Evolutionary conservation across 2,888 invertebrate species (phyloP).

Genomic region (Drosophila sordidula): DNA sequence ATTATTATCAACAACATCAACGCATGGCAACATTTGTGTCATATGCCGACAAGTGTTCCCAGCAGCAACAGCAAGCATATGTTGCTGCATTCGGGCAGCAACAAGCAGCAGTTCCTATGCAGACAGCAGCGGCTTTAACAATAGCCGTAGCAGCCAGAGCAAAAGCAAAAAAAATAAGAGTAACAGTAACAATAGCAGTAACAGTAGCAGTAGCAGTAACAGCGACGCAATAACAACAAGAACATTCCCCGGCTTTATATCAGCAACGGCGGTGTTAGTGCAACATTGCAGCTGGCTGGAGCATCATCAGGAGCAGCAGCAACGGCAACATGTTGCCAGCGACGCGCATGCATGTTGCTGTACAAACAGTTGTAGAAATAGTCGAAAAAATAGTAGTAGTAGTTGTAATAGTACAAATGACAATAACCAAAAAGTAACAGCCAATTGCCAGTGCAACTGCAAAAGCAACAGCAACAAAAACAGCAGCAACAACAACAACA

Average conservation of each 20-base stretch:
- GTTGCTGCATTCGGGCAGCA: constrained; percentile 54
- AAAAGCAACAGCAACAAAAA: constrained; percentile 16
- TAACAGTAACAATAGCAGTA: constrained; percentile 14
- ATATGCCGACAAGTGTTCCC: constrained; percentile 52
- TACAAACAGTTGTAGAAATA: constrained; percentile 13
- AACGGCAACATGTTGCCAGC: constrained; percentile 23
- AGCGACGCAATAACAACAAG: constrained; percentile 32
- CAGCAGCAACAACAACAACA: constrained; percentile 20
- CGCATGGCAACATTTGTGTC: constrained; percentile 52
- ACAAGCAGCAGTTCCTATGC: constrained; percentile 39
- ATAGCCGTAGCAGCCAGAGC: constrained; percentile 16
- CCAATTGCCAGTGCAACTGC: constrained; percentile 36
- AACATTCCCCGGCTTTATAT: constrained; percentile 51
- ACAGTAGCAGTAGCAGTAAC: constrained; percentile 3
- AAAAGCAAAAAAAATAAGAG: constrained; percentile 11
- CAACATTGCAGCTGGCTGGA: constrained; percentile 36
- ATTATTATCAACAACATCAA: constrained; percentile 16
- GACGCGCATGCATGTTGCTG: constrained; percentile 34
- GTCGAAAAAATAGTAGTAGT: constrained; percentile 9
- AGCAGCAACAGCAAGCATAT: constrained; percentile 43
- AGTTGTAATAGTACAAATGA: constrained; percentile 64
- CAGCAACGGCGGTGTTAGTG: constrained; percentile 8
- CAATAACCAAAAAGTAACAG: constrained; percentile 64
- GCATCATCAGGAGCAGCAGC: constrained; percentile 11
- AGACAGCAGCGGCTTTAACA: constrained; percentile 23